These are phyloP conservation scores for Trachurus trachurus DNA, from an alignment of 2,797 vertebrate species.

Conservation along the genomic window DNA sequence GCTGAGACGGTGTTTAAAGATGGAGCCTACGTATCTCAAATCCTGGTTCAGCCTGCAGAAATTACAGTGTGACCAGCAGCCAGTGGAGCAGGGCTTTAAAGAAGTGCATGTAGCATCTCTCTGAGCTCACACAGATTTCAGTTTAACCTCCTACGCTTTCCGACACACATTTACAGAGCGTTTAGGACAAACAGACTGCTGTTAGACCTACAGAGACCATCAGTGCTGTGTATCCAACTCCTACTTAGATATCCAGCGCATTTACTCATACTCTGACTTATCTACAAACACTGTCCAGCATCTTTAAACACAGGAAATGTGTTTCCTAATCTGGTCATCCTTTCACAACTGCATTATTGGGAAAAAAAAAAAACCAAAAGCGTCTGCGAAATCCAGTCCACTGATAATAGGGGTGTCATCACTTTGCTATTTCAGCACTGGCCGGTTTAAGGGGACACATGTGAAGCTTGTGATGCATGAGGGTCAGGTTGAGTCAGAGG, in stretches of 20 bases:
- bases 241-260: slow-evolving; percentile 17
- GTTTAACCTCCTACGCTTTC: slow-evolving; percentile 31
- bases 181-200: slow-evolving; percentile 21
- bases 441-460: slow-evolving; percentile 1
- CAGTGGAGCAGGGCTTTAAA: neutral
- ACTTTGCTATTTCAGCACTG: slow-evolving; percentile 49
- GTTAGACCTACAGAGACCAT: slow-evolving; percentile 13
- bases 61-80: slow-evolving; percentile 40
- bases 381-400: slow-evolving; percentile 13
- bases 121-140: slow-evolving; percentile 9
- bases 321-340: slow-evolving; percentile 61
- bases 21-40: slow-evolving; percentile 12
- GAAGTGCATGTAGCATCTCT: neutral
- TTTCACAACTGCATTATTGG: slow-evolving; percentile 53
- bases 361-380: slow-evolving; percentile 10
- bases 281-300: slow-evolving; percentile 63
- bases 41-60: slow-evolving; percentile 20
- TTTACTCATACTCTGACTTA: slow-evolving; percentile 51
- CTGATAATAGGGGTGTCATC: slow-evolving; percentile 42
- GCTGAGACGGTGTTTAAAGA: slow-evolving; percentile 37
- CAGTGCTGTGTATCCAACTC: slow-evolving; percentile 13
- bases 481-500: slow-evolving; percentile 3
- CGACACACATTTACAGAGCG: neutral
- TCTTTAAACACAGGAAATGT: slow-evolving; percentile 75
- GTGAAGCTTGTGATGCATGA: neutral